Conservation (phyloP, 1,140 invertebrate species). For the Drosophila asahinai region DNA sequence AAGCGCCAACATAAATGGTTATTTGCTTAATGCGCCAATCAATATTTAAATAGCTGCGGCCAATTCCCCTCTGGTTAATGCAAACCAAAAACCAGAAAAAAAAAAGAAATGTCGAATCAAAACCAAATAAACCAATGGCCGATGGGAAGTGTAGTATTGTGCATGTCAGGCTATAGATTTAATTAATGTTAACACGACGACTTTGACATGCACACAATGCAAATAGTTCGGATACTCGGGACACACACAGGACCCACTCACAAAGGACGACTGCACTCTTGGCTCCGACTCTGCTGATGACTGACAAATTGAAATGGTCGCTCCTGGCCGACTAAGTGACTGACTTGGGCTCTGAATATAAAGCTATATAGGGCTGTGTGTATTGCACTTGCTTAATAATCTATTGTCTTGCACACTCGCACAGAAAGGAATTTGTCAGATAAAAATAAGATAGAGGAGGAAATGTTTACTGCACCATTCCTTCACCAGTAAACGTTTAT, state of each 20-base stretch:
- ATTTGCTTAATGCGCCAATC: conserved; percentile 49
- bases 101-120: conserved; percentile 50
- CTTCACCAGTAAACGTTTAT: too few species aligned
- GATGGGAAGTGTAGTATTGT: conserved; percentile 34
- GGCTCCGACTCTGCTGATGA: conserved; percentile 64
- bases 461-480: too few species aligned
- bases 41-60: conserved; percentile 44
- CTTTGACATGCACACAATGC: conserved; percentile 79
- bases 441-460: not conserved
- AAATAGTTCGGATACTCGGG: conserved; percentile 42
- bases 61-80: conserved; percentile 28
- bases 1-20: conserved; percentile 28
- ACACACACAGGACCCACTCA: conserved; percentile 6
- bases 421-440: not conserved
- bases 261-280: conserved; percentile 39
- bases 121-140: conserved; percentile 56
- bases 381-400: conserved; percentile 46
- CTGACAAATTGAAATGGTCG: conserved; percentile 77
- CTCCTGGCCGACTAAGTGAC: conserved; percentile 66
- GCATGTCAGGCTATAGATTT: conserved; percentile 71
- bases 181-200: conserved; percentile 82
- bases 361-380: conserved; percentile 14
- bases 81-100: conserved; percentile 2
- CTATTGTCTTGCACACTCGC: conserved; percentile 13
- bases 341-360: conserved; percentile 55